Base-by-base conservation (phyloP, 2,797 vertebrate species). In the Cichlasoma orientale region DNA sequence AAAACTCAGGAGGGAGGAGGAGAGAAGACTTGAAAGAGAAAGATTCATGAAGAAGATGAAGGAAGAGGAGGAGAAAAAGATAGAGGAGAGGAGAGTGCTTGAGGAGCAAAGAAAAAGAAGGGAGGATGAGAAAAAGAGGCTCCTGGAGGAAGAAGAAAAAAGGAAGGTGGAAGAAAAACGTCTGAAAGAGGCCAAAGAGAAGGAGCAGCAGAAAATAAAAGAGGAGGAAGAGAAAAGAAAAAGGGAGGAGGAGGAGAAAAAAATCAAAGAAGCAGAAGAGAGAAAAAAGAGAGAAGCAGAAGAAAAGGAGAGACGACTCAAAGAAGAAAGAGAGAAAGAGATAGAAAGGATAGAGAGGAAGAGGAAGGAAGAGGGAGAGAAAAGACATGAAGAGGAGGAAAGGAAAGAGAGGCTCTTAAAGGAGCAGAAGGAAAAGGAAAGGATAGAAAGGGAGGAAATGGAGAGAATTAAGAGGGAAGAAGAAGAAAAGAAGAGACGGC, bases 41-140 rank as follows among this genome's bases (percentile, higher is more conserved):
- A 78, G 23, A 47, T 81, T 86, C 29, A n/a, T 90, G 56, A 83
- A 14, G 27, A 86, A 82, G 27, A 79, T 88, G 69, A 89, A 87
- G 56, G 88, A 89, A 25, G 88, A 86, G 2, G 89, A 91, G 70
- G 74, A 86, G 52, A 82, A 76, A 81, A 80, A 4, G 44, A 13
- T 44, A 54, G 83, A 85, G 47, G 83, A 85, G 63, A 82, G 3
- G 38, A 83, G 54, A 78, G 54, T 73, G 54, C 3, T 81, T 14
- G 84, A 86, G 86, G 83, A 90, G 71, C 68, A 89, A 76, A 79
- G 29, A 21, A 82, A 14, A 70, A 88, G 1, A 44, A 72, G 23
- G 38, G 86, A 87, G 54, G 82, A 92, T n/a, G 86, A 92, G 77
- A 89, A 77, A 66, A 87, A 53, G 66, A 88, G 44, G 58, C 33